Evolutionary conservation across 2,113 vertebrate genomes (phyloP).

Genomic region (Pedionomus torquatus): DNA sequence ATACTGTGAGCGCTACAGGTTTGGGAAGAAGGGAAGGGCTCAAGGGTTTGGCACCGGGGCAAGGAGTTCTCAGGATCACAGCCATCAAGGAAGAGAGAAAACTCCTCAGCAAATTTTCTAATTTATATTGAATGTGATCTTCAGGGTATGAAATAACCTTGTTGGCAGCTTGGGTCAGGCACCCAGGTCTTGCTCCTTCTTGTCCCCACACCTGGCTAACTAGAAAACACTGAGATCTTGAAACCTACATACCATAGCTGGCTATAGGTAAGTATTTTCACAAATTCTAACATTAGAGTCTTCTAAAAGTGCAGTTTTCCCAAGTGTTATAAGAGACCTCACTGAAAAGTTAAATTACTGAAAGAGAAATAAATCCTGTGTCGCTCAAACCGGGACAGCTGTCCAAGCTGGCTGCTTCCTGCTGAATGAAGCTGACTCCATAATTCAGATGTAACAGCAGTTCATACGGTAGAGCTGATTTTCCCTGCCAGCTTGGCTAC

Average conservation of each 20-base stretch:
- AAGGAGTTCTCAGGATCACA: background rate
- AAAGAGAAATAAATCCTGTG: background rate
- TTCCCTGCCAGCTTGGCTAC: background rate
- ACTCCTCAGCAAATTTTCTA: background rate
- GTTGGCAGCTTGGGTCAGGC: background rate
- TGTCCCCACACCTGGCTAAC: background rate
- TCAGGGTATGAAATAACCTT: background rate
- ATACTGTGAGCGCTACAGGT: background rate
- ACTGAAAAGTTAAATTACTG: background rate
- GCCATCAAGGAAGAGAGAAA: background rate
- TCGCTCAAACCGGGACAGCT: background rate
- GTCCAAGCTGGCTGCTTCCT: background rate
- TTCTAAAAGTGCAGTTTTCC: background rate
- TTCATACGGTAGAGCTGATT: background rate
- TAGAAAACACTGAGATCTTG: background rate
- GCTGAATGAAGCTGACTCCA: background rate
- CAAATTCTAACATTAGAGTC: background rate
- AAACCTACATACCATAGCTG: background rate
- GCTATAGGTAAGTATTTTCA: background rate
- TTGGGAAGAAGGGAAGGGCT: background rate
- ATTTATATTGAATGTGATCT: too few relatives aligned
- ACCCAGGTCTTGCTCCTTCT: background rate
- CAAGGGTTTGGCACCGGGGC: background rate
- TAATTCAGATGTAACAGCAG: rapidly evolving
- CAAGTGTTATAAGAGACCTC: background rate